These are phyloP conservation scores for Botia kubotai DNA, from an alignment of 2,797 vertebrate genomes.

Conservation along the genomic window DNA sequence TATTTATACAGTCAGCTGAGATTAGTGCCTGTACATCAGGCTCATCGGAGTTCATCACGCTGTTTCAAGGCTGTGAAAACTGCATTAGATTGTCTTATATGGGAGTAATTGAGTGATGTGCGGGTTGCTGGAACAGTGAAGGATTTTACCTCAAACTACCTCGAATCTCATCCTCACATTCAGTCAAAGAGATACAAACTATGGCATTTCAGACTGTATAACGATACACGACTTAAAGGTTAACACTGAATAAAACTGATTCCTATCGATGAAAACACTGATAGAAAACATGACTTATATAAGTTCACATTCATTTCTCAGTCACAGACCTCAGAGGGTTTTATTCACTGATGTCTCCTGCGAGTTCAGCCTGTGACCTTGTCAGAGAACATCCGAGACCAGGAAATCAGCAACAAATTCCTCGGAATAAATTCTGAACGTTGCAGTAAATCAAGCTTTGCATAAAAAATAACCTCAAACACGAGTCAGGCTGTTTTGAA, in stretches of 20 bases:
- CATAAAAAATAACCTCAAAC: background rate
- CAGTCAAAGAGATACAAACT: background rate
- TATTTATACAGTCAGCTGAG: constrained; percentile 28
- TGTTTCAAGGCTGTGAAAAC: constrained; percentile 25
- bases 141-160: constrained; percentile 13
- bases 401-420: background rate
- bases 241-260: background rate
- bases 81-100: background rate
- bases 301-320: background rate
- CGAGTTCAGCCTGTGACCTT: background rate
- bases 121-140: background rate
- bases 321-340: background rate
- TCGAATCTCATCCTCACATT: background rate
- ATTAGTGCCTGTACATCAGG: constrained; percentile 28
- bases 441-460: background rate
- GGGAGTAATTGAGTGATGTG: constrained; percentile 14
- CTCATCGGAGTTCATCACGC: constrained; percentile 32
- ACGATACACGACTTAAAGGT: background rate
- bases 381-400: background rate
- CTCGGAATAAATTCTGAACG: background rate
- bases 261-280: background rate
- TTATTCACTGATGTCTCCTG: background rate
- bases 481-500: background rate
- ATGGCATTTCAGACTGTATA: background rate
- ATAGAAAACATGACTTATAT: background rate